Evolutionary conservation across 2,797 vertebrate genomes (phyloP), one percentile per base, ranked within the genome.

Genomic region (Sebastes baramenuke): DNA sequence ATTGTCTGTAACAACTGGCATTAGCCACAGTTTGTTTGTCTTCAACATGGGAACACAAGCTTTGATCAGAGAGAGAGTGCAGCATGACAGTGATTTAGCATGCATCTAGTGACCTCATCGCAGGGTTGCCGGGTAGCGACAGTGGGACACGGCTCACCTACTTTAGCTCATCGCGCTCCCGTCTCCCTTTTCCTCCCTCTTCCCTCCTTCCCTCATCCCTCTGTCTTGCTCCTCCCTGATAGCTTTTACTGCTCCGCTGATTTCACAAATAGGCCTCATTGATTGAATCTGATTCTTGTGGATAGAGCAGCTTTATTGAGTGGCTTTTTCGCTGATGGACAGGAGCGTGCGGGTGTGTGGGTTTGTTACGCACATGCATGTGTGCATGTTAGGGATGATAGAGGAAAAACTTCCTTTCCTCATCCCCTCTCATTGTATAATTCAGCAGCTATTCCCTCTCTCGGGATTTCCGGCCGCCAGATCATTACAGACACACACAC

Each of bases 211-310:
- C 81, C 88, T 86, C 86, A 74, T 86, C 87, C 77, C 77, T 77
- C 81, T 82, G 73, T 88, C 91, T 86, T 87, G 87, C 88, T 91
- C 87, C 86, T 86, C 83, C 89, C 93, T 95, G 92, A 95, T 94
- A 90, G 93, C 90, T 89, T 94, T 95, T 94, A 93, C 93, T 92
- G 95, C 94, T 95, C 92, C 85, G 90, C 93, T 95, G 95, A 92
- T 95, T 95, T 95, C 94, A 95, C 95, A 95, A 96, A 96, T 95
- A 94, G 95, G 94, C 91, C 92, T 94, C 94, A 95, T 95, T 95
- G 95, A 96, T 96, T 96, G 92, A 93, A 95, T 94, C 92, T 94
- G 94, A 96, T 95, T 96, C 93, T 93, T 91, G 85, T 93, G 92
- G 94, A 95, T 95, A 94, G 94, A 94, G 94, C 94, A 89, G 94